Evolutionary conservation across 2,797 vertebrate species (phyloP).

Genomic region (Phrynocephalus vlangalii): DNA sequence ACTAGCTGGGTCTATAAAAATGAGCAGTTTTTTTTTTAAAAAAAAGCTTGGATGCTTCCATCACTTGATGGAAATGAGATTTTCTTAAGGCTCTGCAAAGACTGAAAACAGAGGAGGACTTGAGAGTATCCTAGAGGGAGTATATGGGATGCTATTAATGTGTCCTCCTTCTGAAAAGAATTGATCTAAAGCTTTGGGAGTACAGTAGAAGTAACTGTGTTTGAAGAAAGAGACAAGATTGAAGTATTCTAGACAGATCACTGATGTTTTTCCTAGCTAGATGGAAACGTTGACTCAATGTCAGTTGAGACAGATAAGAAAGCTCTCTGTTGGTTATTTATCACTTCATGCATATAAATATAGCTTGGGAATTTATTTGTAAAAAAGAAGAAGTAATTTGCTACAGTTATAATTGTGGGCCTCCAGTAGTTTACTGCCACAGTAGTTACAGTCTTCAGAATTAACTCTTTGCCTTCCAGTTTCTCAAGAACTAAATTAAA

Average conservation of each 20-base stretch:
- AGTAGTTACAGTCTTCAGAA: too few relatives aligned
- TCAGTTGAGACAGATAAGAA: constrained; percentile 39
- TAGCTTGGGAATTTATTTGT: too few relatives aligned
- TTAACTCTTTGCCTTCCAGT: too few relatives aligned
- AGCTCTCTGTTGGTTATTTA: constrained; percentile 28
- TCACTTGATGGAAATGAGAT: constrained; percentile 66
- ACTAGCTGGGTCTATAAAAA: constrained; percentile 66
- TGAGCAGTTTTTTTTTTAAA: constrained; percentile 46
- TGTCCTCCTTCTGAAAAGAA: constrained; percentile 68
- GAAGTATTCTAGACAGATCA: constrained; percentile 44
- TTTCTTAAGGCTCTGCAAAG: constrained; percentile 67
- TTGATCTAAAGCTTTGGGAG: constrained; percentile 67
- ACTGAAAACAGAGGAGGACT: constrained; percentile 76
- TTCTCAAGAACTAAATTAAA: too few relatives aligned
- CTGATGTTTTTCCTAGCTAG: constrained; percentile 33
- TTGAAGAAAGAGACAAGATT: constrained; percentile 64
- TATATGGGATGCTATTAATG: constrained; percentile 72
- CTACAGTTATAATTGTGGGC: too few relatives aligned
- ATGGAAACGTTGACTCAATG: constrained; percentile 51
- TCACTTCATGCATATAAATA: not conserved
- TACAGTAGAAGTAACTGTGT: constrained; percentile 66
- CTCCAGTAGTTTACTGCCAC: too few relatives aligned
- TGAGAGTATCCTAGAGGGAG: constrained; percentile 70
- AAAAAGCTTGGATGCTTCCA: constrained; percentile 49
- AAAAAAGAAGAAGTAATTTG: too few relatives aligned